Base-by-base conservation (phyloP, 2,113 vertebrate species). In the Stegastes partitus region DNA sequence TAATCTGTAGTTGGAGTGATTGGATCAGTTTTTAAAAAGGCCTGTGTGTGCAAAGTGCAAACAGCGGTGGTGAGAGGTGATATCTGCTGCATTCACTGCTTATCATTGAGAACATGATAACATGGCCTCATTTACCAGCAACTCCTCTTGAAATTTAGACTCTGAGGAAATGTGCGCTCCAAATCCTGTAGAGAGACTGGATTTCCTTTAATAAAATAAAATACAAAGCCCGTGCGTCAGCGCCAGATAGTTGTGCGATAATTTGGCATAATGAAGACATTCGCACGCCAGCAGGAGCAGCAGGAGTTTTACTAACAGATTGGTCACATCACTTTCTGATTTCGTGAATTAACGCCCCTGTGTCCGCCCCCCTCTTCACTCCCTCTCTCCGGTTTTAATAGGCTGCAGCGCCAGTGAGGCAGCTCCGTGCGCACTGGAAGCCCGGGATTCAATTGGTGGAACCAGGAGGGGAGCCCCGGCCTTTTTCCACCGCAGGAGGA, bases 361-460 rank as follows among this genome's bases (percentile, higher is more conserved):
- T 83, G 67, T 34, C 81, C 72, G 51, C 65, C 87, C 76, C 68
- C 58, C 25, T 77, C 79, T 63, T 19, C 57, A 14, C 77, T 69
- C 63, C 79, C 50, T 16, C 53, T 81, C 70, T 63, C 34, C 59
- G 67, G 70, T 42, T 74, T 61, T 11, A 19, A 81, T 61, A 87
- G 89, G 87, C 87, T 83, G 81, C 83, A 12, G 84, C 76, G 76
- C 31, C 77, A 66, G 70, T 3, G 74, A 84, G 79, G 85, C 87
- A 11, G 71, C 66, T 69, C 74, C 2, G 79, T 57, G 86, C 77
- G 68, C 85, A 69, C 86, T 83, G 89, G 80, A 81, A 79, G 64
- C 64, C 87, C 74, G 21, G 25, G 26, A 74, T 83, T 65, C 76
- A 74, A 87, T 91, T 90, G 89, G 86, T 72, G 83, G 86, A 87